Evolutionary conservation across 2,797 vertebrate genomes (phyloP).

Genomic region (Psittacula echo): DNA sequence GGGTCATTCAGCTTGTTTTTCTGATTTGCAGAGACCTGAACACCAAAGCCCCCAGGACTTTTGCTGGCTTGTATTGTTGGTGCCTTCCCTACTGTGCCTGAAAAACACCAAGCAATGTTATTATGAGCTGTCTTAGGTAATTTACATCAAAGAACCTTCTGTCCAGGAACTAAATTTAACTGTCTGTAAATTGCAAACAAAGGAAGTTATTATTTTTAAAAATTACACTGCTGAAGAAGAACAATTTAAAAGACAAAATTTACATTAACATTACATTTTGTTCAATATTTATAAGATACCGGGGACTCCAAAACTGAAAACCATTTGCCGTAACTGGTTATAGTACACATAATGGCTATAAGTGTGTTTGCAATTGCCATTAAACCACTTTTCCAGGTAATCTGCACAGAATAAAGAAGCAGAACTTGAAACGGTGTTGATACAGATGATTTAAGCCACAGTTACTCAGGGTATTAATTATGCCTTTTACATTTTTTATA

Average conservation of each 20-base stretch:
- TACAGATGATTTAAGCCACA: not conserved
- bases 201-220: conserved; percentile 70
- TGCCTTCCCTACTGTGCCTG: conserved; percentile 85
- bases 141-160: conserved; percentile 82
- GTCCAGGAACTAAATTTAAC: conserved; percentile 82
- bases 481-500: not conserved
- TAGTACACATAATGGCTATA: not conserved
- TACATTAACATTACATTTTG: conserved; percentile 29
- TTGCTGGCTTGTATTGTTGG: conserved; percentile 81
- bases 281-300: conserved; percentile 6
- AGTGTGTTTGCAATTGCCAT: not conserved
- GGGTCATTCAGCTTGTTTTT: conserved; percentile 90
- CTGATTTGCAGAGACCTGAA: conserved; percentile 89
- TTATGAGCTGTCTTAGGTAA: conserved; percentile 81
- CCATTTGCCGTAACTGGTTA: not conserved
- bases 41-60: conserved; percentile 81
- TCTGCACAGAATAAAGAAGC: not conserved
- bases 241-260: conserved; percentile 23
- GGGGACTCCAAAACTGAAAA: conserved; percentile 11
- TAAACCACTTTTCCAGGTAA: not conserved
- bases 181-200: conserved; percentile 73
- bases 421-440: not conserved
- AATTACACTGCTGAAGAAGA: conserved; percentile 34
- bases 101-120: conserved; percentile 81
- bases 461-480: not conserved